phyloP scores from a whole-genome alignment of 2,888 invertebrate genomes.

The Harpagoxenus sublaevis region DNA sequence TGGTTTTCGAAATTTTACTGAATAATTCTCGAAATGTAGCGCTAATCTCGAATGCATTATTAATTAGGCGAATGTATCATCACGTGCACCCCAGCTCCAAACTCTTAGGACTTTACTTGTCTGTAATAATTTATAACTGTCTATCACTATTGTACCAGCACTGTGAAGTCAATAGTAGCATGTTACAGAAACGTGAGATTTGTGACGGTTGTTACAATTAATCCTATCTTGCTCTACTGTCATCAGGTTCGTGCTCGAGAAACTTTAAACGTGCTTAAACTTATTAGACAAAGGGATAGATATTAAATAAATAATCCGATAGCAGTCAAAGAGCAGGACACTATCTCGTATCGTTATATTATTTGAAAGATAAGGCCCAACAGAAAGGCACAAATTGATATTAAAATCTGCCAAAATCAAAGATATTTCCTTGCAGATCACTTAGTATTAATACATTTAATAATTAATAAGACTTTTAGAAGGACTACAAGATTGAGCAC shows the following conservation, averaged over 20 bases:
- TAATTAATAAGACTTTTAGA: background rate
- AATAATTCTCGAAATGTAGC: background rate
- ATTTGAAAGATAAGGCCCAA: background rate
- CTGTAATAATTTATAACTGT: constrained; percentile 14
- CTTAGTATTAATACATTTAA: background rate
- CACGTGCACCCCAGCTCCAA: background rate
- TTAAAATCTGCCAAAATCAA: background rate
- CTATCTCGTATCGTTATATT: background rate
- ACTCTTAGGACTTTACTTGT: background rate
- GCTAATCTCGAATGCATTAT: background rate
- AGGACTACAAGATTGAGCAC: background rate
- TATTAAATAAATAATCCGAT: constrained; percentile 5
- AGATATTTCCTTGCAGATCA: background rate
- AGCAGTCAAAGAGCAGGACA: background rate
- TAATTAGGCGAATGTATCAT: background rate
- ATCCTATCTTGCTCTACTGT: background rate
- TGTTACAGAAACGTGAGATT: constrained; percentile 5
- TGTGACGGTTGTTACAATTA: constrained; percentile 10
- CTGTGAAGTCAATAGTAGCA: constrained; percentile 3
- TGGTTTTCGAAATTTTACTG: background rate
- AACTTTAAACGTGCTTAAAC: constrained; percentile 8
- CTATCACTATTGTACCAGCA: background rate
- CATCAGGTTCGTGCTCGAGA: background rate
- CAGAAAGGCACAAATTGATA: background rate
- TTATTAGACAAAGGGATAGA: background rate